Conservation (phyloP, 1,140 invertebrate genomes). For the Eciton burchellii region DNA sequence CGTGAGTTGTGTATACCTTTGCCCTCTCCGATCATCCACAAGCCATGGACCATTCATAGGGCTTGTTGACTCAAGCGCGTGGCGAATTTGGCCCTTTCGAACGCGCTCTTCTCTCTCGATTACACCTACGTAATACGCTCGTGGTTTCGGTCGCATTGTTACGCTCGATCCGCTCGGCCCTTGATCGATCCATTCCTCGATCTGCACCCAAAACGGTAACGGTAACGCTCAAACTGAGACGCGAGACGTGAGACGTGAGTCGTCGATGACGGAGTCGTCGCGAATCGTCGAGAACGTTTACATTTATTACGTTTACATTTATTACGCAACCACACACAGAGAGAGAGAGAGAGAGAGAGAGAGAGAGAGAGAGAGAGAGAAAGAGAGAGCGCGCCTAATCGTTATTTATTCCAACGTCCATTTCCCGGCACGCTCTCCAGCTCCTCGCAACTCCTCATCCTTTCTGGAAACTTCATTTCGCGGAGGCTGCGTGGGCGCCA, state of each 20-base stretch:
- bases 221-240: too few relatives aligned
- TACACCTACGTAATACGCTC: conserved; percentile 62
- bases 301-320: too few relatives aligned
- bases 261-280: neutral
- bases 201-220: too few relatives aligned
- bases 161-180: conserved; percentile 24
- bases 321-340: too few relatives aligned
- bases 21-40: conserved; percentile 49
- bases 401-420: conserved; percentile 41
- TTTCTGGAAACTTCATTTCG: conserved; percentile 33
- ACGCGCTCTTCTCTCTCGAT: conserved; percentile 63
- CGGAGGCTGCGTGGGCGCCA: neutral
- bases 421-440: conserved; percentile 10
- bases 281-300: too few relatives aligned
- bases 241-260: conserved; percentile 9
- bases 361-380: neutral
- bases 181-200: too few relatives aligned
- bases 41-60: conserved; percentile 63
- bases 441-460: conserved; percentile 33
- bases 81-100: conserved; percentile 81
- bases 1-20: conserved; percentile 54
- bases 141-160: conserved; percentile 59
- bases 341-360: neutral
- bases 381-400: conserved; percentile 49
- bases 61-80: conserved; percentile 84